phyloP scores from a whole-genome alignment of 2,888 invertebrate species.

The Caenorhabditis sp. region DNA sequence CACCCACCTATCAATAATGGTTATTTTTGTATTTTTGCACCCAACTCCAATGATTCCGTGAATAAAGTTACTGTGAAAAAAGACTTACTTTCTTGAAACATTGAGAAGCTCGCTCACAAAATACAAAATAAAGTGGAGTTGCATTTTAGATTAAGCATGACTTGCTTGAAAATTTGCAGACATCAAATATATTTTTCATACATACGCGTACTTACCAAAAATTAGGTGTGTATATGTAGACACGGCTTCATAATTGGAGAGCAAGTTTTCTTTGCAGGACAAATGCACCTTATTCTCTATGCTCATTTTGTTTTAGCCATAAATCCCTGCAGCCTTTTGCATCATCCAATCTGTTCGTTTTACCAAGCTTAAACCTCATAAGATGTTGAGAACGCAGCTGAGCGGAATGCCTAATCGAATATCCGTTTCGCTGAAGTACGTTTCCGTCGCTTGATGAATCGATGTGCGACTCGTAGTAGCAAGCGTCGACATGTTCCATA shows the following conservation, averaged over 20 bases:
- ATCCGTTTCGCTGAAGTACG: constrained; percentile 20
- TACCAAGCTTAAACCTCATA: neutral
- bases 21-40: constrained; percentile 4
- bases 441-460: neutral
- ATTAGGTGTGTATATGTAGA: too few relatives aligned
- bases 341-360: neutral
- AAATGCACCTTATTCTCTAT: too few relatives aligned
- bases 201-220: too few relatives aligned
- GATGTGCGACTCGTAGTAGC: neutral
- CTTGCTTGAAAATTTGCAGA: too few relatives aligned
- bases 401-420: constrained; percentile 59
- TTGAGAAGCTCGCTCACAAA: too few relatives aligned
- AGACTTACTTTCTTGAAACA: too few relatives aligned
- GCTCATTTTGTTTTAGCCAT: too few relatives aligned
- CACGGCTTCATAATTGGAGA: too few relatives aligned
- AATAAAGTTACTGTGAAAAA: constrained; percentile 9
- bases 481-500: neutral
- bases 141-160: too few relatives aligned
- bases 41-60: constrained; percentile 13
- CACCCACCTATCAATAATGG: constrained; percentile 1
- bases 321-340: neutral
- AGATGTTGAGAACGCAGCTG: constrained; percentile 7
- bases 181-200: too few relatives aligned
- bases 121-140: too few relatives aligned
- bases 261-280: too few relatives aligned